Conservation (phyloP, 2,113 vertebrate genomes). For the Leucoraja erinaceus region DNA sequence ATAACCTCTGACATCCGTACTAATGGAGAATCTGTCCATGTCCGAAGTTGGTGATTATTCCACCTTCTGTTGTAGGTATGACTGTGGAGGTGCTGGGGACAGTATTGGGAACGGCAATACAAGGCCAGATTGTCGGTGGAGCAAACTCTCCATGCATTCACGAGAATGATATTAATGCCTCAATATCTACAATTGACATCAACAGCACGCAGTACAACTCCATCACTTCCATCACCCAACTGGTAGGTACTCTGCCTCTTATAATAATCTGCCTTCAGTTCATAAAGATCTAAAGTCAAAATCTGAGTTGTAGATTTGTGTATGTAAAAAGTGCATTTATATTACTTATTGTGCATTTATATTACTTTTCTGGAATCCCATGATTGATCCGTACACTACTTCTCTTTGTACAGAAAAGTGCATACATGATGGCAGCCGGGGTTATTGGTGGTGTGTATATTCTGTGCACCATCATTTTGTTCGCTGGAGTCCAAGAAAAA, state of each 20-base stretch:
- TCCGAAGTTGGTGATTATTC: too few relatives aligned
- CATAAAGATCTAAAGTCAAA: background rate
- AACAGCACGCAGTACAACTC: slow-evolving; percentile 53
- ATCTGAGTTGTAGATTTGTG: background rate
- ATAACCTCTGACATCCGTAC: too few relatives aligned
- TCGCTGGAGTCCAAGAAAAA: slow-evolving; percentile 71
- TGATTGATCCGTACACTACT: background rate
- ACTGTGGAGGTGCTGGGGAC: slow-evolving; percentile 84
- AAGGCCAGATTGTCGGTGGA: slow-evolving; percentile 86
- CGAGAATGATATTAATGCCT: slow-evolving; percentile 44
- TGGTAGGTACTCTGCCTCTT: slow-evolving; percentile 54
- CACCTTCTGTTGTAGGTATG: slow-evolving; percentile 67
- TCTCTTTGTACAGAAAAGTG: slow-evolving; percentile 58
- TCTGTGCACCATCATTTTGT: slow-evolving; percentile 69
- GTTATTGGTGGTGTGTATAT: slow-evolving; percentile 79
- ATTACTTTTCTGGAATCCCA: background rate
- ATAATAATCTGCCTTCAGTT: background rate
- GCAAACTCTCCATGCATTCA: slow-evolving; percentile 62
- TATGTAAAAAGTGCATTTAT: background rate
- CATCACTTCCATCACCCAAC: slow-evolving; percentile 55
- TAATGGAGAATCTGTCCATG: too few relatives aligned
- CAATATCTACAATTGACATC: slow-evolving; percentile 47
- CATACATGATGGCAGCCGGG: slow-evolving; percentile 78
- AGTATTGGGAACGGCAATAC: slow-evolving; percentile 82
- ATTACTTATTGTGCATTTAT: background rate